Base-by-base conservation (phyloP, 1,140 invertebrate species). In the Zelostemma sp. region DNA sequence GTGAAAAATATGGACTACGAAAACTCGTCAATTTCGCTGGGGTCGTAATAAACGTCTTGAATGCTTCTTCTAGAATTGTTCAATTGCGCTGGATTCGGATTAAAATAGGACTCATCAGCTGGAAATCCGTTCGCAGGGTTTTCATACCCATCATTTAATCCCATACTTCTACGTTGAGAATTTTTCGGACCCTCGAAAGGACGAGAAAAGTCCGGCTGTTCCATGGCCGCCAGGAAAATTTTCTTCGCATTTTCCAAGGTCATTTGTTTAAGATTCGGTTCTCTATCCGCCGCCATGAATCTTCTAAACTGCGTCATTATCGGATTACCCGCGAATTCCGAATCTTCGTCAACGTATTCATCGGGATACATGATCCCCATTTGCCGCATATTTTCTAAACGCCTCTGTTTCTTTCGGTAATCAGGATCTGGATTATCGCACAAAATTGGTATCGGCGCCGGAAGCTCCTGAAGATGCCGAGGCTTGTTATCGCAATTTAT, bases 391-490 rank as follows among this genome's bases (percentile, higher is more conserved):
- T 60, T 67, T 11, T 33, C 25, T 16, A 60, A 35, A 17, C 63
- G 48, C 6, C 60, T 9, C 4, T 43, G 47, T 21, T 47, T 67
- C 46, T 57, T 53, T 43, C 17, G 56, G n/a, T 54, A 31, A 41
- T 60, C 9, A 4, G 49, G 49, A 60, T 67, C 56, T 9, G 1
- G 46, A 45, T 59, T 59, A 18, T 67, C 21, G 38, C 63, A 67
- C 11, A 54, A 38, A 5, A 35, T 17, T 17, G 17, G 33, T 21
- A 35, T 35, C 11, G 5, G 6, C n/a, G 6, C 2, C n/a, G 2
- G 2, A 35, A 2, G 6, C 11, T 35, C 33, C 33, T 6, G 1
- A 1, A n/a, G 3, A n/a, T 35, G n/a, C n/a, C 11, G 3, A 2
- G 33, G 6, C 1, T 6, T n/a, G 6, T 6, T 6, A 35, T 35